Evolutionary conservation across 2,888 invertebrate genomes (phyloP).

Genomic region (Globia sparganii): DNA sequence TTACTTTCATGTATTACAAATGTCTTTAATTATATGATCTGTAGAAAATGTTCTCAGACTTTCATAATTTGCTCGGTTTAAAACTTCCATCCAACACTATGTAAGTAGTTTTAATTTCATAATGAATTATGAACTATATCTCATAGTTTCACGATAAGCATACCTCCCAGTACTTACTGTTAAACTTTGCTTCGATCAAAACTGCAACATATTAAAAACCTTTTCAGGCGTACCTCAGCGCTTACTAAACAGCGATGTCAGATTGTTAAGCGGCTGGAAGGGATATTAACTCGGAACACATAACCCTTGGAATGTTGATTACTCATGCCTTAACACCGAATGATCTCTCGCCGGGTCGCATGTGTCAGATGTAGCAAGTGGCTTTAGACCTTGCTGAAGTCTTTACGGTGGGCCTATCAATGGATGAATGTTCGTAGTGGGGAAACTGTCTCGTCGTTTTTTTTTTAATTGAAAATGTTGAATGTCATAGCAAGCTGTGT

Average conservation of each 20-base stretch:
- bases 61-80: neutral
- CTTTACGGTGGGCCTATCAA: neutral
- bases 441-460: neutral
- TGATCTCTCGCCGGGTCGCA: constrained; percentile 22
- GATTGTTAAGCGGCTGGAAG: constrained; percentile 10
- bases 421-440: neutral
- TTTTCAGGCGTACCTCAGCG: constrained; percentile 20
- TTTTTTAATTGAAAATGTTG: too few species aligned
- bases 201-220: constrained; percentile 53
- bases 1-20: neutral
- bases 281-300: constrained; percentile 38
- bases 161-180: neutral
- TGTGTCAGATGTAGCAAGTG: constrained; percentile 3
- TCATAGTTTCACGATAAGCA: neutral
- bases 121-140: neutral
- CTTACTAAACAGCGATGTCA: constrained; percentile 21
- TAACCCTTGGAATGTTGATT: constrained; percentile 49
- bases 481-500: too few species aligned
- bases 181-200: constrained; percentile 32
- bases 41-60: neutral
- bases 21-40: neutral
- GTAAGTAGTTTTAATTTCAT: constrained; percentile 7
- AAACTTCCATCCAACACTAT: neutral
- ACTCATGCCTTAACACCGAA: constrained; percentile 39
- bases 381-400: neutral